These are phyloP conservation scores for Phrynocephalus vlangalii DNA, from an alignment of 2,797 vertebrate genomes.

Conservation along the genomic window DNA sequence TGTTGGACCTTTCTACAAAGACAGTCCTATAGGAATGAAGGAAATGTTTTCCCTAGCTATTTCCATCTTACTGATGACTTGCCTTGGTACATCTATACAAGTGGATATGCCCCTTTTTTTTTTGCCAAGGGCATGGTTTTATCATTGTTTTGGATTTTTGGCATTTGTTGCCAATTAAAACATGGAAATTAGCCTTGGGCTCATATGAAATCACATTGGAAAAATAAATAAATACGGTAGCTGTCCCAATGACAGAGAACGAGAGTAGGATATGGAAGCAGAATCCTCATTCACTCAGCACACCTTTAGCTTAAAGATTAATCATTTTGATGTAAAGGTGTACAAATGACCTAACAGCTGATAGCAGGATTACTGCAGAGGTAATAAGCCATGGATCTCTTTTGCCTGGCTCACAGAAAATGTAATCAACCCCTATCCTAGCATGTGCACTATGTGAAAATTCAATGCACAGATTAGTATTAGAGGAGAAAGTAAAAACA, in stretches of 20 bases:
- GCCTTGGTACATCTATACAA: neutral
- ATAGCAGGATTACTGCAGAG: neutral
- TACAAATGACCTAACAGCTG: neutral
- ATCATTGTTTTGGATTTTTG: neutral
- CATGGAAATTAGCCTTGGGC: neutral
- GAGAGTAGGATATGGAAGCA: neutral
- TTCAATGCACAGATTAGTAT: too few relatives aligned
- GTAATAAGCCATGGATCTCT: neutral
- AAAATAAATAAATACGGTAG: neutral
- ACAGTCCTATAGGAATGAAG: neutral
- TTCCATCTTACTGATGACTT: neutral
- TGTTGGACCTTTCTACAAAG: constrained; percentile 29
- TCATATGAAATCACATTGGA: neutral
- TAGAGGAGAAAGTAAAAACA: too few relatives aligned
- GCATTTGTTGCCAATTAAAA: neutral
- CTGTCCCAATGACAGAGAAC: neutral
- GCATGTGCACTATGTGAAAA: too few relatives aligned
- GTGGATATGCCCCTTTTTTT: neutral
- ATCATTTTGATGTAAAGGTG: neutral
- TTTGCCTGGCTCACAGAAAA: neutral
- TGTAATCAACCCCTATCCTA: neutral
- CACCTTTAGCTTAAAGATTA: neutral
- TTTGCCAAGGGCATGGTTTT: neutral
- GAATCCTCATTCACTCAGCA: neutral
- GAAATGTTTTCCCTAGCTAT: neutral